A percentile compares a stretch with the other conserved stretches of the same genome.
phyloP scores from a whole-genome alignment of 2,797 vertebrate genomes.

The Synaphobranchus kaupii region DNA sequence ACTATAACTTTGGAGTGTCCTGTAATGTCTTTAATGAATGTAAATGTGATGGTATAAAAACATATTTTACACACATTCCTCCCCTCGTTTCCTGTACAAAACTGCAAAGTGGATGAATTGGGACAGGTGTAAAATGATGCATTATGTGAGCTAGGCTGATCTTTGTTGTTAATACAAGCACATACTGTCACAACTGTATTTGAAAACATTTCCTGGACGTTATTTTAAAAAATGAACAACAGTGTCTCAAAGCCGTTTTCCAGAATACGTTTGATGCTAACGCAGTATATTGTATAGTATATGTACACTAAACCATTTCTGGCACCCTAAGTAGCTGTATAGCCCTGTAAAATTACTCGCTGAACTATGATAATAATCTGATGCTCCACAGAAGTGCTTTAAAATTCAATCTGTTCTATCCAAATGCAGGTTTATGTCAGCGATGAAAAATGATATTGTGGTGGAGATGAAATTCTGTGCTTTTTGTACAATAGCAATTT shows the following conservation, averaged over 20 bases:
- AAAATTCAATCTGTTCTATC: background rate
- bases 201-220: background rate
- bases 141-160: background rate
- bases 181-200: background rate
- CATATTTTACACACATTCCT: background rate
- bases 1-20: background rate
- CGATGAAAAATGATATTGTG: background rate
- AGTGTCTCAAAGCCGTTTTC: background rate
- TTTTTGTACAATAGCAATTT: background rate
- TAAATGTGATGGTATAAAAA: background rate
- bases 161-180: background rate
- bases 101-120: background rate
- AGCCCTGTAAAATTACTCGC: background rate
- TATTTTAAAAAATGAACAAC: background rate
- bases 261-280: background rate
- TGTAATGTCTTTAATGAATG: background rate
- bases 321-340: background rate
- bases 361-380: background rate
- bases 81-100: background rate
- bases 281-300: background rate
- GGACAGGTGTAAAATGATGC: background rate
- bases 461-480: background rate
- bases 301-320: background rate
- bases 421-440: background rate
- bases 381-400: background rate